A percentile compares a stretch with the other conserved stretches of the same genome.
Evolutionary conservation across 1,140 invertebrate species (phyloP).

Genomic region (Potamilus streckersoni): DNA sequence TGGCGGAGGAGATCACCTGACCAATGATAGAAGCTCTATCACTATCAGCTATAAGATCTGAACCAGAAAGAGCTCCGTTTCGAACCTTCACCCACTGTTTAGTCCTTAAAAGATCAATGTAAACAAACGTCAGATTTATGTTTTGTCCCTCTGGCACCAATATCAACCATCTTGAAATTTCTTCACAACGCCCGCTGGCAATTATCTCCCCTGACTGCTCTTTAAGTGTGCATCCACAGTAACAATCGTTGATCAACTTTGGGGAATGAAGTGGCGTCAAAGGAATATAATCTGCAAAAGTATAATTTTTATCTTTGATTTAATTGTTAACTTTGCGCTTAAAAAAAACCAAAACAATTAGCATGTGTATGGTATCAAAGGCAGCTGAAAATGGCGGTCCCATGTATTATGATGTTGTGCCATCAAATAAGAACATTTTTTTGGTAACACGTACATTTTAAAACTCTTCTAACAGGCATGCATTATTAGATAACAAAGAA

Average conservation of each 20-base stretch:
- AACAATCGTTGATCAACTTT: conserved; percentile 36
- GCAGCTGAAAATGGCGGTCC: no score
- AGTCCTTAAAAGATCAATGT: conserved; percentile 43
- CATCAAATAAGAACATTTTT: no score
- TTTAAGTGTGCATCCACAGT: conserved; percentile 46
- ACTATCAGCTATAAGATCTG: conserved; percentile 45
- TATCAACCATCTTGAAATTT: conserved; percentile 49
- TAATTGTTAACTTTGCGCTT: no score
- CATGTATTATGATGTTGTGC: no score
- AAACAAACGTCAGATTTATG: conserved; percentile 48
- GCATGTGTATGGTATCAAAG: no score
- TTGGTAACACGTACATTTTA: no score
- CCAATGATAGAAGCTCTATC: conserved; percentile 30
- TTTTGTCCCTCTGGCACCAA: conserved; percentile 24
- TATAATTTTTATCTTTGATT: neutral
- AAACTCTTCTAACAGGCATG: no score
- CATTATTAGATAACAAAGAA: no score
- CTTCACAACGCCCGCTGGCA: conserved; percentile 54
- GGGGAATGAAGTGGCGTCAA: conserved; percentile 47
- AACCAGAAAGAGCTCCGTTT: conserved; percentile 38
- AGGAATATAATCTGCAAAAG: conserved; percentile 48
- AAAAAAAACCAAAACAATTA: no score
- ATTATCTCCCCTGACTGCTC: conserved; percentile 44
- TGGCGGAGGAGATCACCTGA: conserved; percentile 46
- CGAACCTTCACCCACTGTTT: conserved; percentile 56